phyloP scores from a whole-genome alignment of 2,113 vertebrate genomes.

The Pipa parva region DNA sequence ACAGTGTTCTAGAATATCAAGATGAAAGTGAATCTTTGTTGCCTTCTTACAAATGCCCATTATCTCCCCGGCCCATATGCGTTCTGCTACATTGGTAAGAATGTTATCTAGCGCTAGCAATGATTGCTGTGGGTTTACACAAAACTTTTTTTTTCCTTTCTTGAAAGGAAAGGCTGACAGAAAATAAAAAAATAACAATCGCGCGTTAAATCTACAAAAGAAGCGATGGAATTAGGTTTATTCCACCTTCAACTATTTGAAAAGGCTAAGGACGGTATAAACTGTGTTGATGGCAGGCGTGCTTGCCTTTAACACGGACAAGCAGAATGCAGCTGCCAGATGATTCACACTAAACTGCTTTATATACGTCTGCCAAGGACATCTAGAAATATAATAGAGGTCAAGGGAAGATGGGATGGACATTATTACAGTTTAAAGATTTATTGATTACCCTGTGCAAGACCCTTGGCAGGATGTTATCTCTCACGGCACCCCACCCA shows the following conservation, averaged over 20 bases:
- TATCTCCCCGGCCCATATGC: background rate
- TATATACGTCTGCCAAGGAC: slow-evolving; percentile 17
- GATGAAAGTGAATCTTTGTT: too few relatives aligned
- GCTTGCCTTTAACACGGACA: background rate
- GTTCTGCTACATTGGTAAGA: background rate
- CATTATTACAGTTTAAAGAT: slow-evolving; percentile 17
- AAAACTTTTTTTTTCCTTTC: background rate
- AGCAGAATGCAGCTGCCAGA: background rate
- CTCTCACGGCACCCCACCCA: slow-evolving; percentile 1
- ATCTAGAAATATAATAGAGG: slow-evolving; percentile 15
- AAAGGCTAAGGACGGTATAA: background rate
- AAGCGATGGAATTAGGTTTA: background rate
- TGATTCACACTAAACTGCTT: background rate
- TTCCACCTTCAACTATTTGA: background rate
- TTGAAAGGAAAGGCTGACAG: background rate
- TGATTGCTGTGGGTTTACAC: too few relatives aligned
- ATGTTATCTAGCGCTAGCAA: background rate
- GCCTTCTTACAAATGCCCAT: background rate
- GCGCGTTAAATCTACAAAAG: background rate
- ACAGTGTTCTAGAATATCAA: too few relatives aligned
- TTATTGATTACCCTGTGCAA: slow-evolving; percentile 24
- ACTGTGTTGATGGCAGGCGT: background rate
- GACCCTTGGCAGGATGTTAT: slow-evolving; percentile 14
- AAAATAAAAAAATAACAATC: background rate
- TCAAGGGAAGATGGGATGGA: slow-evolving; percentile 18